Percentiles rank a stretch among this genome's conserved stretches.
Conservation (phyloP, 2,113 vertebrate genomes). For the Brachionichthys hirsutus region DNA sequence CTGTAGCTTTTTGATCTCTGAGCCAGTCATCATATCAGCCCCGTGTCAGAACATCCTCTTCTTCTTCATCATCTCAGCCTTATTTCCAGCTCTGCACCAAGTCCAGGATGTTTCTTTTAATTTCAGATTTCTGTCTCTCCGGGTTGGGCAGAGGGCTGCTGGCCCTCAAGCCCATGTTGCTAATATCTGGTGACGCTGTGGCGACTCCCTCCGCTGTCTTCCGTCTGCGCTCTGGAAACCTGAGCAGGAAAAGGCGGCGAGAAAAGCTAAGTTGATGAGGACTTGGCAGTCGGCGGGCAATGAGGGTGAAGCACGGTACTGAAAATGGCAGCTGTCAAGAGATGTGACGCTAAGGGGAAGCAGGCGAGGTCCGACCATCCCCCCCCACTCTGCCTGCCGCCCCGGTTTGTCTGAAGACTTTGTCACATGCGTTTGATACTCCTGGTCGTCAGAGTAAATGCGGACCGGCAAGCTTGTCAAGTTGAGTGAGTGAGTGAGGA, state of each 20-base stretch:
- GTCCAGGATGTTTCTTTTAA: conserved; percentile 23
- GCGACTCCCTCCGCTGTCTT: conserved; percentile 30
- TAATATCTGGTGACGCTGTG: conserved; percentile 54
- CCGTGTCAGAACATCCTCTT: neutral
- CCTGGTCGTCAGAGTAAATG: conserved; percentile 65
- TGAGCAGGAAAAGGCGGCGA: conserved; percentile 52
- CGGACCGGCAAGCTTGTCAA: conserved; percentile 73
- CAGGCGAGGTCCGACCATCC: conserved; percentile 23
- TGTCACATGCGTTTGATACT: conserved; percentile 72
- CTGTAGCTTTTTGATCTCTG: too few species aligned
- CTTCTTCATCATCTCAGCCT: conserved; percentile 14
- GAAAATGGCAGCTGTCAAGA: conserved; percentile 81
- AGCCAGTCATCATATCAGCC: too few species aligned
- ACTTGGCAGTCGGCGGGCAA: conserved; percentile 52
- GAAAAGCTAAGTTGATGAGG: conserved; percentile 56
- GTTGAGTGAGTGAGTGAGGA: conserved; percentile 79
- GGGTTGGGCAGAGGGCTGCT: conserved; percentile 5
- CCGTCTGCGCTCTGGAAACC: conserved; percentile 42
- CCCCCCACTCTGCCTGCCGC: conserved; percentile 1
- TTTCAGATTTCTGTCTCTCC: conserved; percentile 11
- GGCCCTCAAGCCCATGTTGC: conserved; percentile 12
- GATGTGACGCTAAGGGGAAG: conserved; percentile 59
- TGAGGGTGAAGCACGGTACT: conserved; percentile 30
- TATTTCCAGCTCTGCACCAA: conserved; percentile 5
- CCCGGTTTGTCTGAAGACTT: conserved; percentile 61